Base-by-base conservation (phyloP, 1,140 invertebrate species). In the Bombus pascuorum region DNA sequence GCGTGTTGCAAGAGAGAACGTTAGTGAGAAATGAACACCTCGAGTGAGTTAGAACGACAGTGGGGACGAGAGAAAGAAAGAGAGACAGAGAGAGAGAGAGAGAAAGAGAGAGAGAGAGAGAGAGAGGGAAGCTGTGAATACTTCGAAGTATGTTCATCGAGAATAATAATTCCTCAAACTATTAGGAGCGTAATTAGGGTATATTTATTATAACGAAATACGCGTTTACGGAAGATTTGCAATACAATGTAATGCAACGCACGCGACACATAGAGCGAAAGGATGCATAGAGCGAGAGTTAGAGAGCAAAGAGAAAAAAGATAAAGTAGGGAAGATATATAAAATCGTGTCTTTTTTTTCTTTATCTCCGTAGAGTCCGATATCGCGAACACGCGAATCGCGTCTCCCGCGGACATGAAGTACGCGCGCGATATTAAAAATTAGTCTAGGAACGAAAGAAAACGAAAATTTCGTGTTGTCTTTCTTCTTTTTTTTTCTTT, bases 91-190 rank as follows among this genome's bases (percentile, higher is more conserved):
- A n/a, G 44, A 66, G 5, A 39, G 25, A 78, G 59, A 13, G 18
- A 34, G 37, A 6, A 18, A 42, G 70, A n/a, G 57, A 34, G 2
- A 76, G n/a, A 34, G 65, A 83, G 47, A 53, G 32, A 47, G 53
- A 25, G 39, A 32, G 66, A 28, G 66, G 66, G 10, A 82, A 66
- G 76, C 76, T 85, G 70, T 85, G 85, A 84, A 85, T 78, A 86
- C 44, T 86, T 87, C 81, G 66, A 87, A 91, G 88, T 71, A 90
- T 77, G 86, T 88, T 90, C 89, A 90, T 90, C 89, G 85, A 88
- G 85, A 91, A 87, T 91, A 94, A 93, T 93, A 93, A 94, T 94
- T 94, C 92, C 93, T 94, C 93, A 92, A 90, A 94, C 93, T 95
- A 94, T 93, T 95, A 94, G 92, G 89, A 92, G 88, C 91, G 88